A percentile compares a stretch with the other conserved stretches of the same genome.
Conservation (phyloP, 92 coral and sea anemone species). For the Bergia sp. region DNA sequence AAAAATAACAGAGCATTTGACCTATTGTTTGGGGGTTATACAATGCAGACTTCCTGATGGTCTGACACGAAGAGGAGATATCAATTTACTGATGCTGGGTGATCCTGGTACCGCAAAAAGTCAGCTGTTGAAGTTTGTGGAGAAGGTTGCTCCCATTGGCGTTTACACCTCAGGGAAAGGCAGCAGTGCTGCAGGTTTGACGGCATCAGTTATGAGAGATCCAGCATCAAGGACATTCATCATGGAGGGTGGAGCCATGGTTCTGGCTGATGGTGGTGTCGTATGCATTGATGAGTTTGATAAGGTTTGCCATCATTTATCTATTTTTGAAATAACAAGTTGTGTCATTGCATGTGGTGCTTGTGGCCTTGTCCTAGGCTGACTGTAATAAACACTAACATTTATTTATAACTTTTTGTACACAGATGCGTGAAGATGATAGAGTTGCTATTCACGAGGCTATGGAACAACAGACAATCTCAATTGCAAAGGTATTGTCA, state of each 20-base stretch:
- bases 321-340: no score
- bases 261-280: slow-evolving; percentile 98
- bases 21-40: neutral
- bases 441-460: slow-evolving; percentile 99
- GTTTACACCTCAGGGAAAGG: slow-evolving; percentile 99
- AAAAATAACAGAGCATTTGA: neutral
- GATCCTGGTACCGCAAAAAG: slow-evolving; percentile 99
- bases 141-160: slow-evolving; percentile 94
- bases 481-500: slow-evolving; percentile 86
- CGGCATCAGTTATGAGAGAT: slow-evolving; percentile 98
- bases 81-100: slow-evolving; percentile 90
- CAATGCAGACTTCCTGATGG: slow-evolving; percentile 92
- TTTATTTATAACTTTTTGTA: no score
- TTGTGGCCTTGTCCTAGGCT: no score
- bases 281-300: slow-evolving; percentile 99
- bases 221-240: slow-evolving; percentile 95
- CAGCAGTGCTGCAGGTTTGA: slow-evolving; percentile 97
- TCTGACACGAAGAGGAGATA: slow-evolving; percentile 96
- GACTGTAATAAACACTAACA: no score
- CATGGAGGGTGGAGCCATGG: slow-evolving; percentile 99
- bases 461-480: slow-evolving; percentile 98
- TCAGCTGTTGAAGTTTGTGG: slow-evolving; percentile 96
- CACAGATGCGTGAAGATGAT: slow-evolving; percentile 97
- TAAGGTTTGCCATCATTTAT: slow-evolving; percentile 65
- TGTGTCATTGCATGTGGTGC: no score